A percentile compares a stretch with the other conserved stretches of the same genome.
Conservation (phyloP, 2,888 invertebrate species). For the Cordylochernes scorpioides region DNA sequence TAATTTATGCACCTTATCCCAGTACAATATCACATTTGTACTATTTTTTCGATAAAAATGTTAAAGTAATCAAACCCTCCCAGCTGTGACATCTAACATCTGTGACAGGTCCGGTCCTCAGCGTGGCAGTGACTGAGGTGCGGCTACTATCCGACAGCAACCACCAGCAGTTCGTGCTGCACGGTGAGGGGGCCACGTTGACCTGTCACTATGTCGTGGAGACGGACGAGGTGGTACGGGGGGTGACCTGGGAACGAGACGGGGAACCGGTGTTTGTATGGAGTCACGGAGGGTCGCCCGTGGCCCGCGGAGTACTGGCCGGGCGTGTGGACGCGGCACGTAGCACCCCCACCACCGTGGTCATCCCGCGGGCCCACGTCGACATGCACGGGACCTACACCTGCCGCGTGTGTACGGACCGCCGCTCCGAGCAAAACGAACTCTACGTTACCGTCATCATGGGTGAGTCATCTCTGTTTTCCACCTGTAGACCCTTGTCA, state of each 20-base stretch:
- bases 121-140: constrained; percentile 13
- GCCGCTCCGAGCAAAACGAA: constrained; percentile 11
- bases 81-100: too few species aligned
- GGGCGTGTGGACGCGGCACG: constrained; percentile 9
- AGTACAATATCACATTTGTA: too few species aligned
- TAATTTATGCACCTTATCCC: too few species aligned
- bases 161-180: constrained; percentile 12
- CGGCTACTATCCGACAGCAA: constrained; percentile 9
- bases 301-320: constrained; percentile 8
- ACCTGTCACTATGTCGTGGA: constrained; percentile 11
- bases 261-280: constrained; percentile 13
- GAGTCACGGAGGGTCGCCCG: constrained; percentile 7
- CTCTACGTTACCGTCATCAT: constrained; percentile 13
- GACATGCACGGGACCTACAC: constrained; percentile 15
- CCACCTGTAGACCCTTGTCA: too few species aligned
- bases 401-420: constrained; percentile 13
- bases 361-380: constrained; percentile 8
- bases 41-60: too few species aligned
- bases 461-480: constrained; percentile 8
- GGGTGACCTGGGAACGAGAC: constrained; percentile 14
- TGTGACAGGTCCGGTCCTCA: too few species aligned
- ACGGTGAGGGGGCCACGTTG: constrained; percentile 13
- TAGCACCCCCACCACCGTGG: constrained; percentile 6
- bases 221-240: constrained; percentile 9
- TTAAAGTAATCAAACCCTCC: too few species aligned